Base-by-base conservation (phyloP, 1,140 invertebrate species). In the Drosophila punjabiensis region DNA sequence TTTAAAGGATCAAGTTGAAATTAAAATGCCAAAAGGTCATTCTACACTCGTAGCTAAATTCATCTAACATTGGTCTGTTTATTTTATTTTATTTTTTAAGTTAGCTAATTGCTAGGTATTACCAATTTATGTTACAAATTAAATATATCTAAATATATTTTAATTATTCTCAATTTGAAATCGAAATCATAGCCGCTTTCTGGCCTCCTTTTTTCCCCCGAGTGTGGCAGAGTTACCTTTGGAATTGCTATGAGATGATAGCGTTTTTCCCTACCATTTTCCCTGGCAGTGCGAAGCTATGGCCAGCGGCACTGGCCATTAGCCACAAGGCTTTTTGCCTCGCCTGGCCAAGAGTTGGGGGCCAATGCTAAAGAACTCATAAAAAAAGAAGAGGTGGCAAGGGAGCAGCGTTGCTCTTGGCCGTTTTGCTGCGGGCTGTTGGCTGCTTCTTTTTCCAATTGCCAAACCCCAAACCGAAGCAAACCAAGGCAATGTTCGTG, bases 281-380 rank as follows among this genome's bases (percentile, higher is more conserved):
- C 33, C 33, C 33, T 16, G 55, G 33, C 55, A 37, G 13, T 56
- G 35, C 37, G 55, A 56, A 37, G 8, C 55, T 24, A 73, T 66
- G 47, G 45, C 39, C 58, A 74, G 30, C 47, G 69, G 52, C 48
- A 45, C 39, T 79, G 56, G 58, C 79, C 67, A 82, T 78, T 77
- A 78, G 66, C 80, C 77, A 55, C 62, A 84, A 73, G 58, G 68
- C 82, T 63, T 77, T 64, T 81, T 66, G 74, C 37, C 43, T 76
- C 20, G 81, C 69, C 60, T 74, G 62, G 61, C 52, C 61, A 41
- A 58, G 48, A 37, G 41, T 47, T 76, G 53, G 45, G 59, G 73
- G 64, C 62, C 81, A 85, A 88, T 84, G 81, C 68, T 81, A 89
- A 88, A 81, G 60, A 84, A 88, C 78, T 81, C 84, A 88, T 89